These are phyloP conservation scores for Apantesis nais DNA, from an alignment of 2,888 invertebrate species.

Conservation along the genomic window DNA sequence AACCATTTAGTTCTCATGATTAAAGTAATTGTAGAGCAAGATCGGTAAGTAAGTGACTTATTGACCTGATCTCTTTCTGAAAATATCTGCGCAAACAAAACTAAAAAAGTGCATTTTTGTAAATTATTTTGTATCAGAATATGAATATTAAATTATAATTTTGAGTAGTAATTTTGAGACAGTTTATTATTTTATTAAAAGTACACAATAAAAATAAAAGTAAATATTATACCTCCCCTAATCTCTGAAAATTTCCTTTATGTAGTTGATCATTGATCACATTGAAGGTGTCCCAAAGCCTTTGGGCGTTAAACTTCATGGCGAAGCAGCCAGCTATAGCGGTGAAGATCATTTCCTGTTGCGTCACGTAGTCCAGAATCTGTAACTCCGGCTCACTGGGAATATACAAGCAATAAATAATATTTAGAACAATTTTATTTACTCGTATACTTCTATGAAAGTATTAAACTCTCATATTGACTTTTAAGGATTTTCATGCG, in stretches of 20 bases:
- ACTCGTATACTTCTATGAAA: no score
- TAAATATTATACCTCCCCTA: conserved; percentile 64
- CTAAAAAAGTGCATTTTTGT: no score
- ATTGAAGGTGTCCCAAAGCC: conserved; percentile 69
- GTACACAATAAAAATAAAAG: not conserved
- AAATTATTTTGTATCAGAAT: no score
- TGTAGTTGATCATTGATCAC: conserved; percentile 63
- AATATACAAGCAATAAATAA: not conserved
- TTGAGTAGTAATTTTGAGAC: not conserved
- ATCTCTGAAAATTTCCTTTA: conserved; percentile 64
- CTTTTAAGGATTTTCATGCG: no score
- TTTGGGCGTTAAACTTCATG: conserved; percentile 83
- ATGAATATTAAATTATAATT: no score
- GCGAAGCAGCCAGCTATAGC: conserved; percentile 92
- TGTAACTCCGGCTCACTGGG: conserved; percentile 89
- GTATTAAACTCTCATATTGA: no score
- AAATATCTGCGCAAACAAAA: not conserved
- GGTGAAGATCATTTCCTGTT: conserved; percentile 96
- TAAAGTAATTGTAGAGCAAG: no score
- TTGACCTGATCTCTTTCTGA: no score
- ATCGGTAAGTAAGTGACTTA: no score
- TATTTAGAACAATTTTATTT: not conserved
- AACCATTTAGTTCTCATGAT: no score
- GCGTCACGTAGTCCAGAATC: conserved; percentile 96
- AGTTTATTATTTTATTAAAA: not conserved